These are phyloP conservation scores for Chloroceryle aenea DNA, from an alignment of 2,113 vertebrate genomes.

Conservation along the genomic window DNA sequence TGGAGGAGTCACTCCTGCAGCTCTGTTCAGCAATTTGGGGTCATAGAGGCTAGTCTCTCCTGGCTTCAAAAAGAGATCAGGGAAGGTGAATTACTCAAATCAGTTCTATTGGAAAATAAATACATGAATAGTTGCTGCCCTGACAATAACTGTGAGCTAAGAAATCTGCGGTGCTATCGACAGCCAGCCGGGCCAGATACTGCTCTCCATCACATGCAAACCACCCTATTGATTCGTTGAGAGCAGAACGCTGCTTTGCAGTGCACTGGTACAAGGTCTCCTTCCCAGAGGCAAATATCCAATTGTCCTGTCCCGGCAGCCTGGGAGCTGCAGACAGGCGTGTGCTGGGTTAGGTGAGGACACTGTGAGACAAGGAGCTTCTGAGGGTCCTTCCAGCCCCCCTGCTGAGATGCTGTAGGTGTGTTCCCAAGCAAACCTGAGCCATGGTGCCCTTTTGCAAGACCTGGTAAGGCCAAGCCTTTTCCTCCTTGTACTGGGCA, in stretches of 20 bases:
- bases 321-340: background rate
- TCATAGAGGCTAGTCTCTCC: background rate
- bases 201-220: background rate
- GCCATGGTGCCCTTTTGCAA: background rate
- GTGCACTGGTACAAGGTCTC: conserved; percentile 6
- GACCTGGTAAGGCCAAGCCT: background rate
- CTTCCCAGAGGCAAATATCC: conserved; percentile 56
- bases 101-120: background rate
- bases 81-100: conserved; percentile 21
- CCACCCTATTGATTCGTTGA: background rate
- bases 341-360: background rate
- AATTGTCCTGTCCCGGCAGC: background rate
- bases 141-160: background rate
- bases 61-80: background rate
- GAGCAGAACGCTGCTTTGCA: background rate
- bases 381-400: background rate
- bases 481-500: background rate
- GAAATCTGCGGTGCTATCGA: background rate
- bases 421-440: background rate
- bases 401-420: background rate
- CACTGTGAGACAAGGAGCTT: rapidly evolving
- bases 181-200: background rate
- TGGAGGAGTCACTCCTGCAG: background rate
- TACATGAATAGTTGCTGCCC: background rate
- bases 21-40: background rate